Conservation (phyloP, 2,113 vertebrate genomes). For the Myrmecophaga tridactyla region DNA sequence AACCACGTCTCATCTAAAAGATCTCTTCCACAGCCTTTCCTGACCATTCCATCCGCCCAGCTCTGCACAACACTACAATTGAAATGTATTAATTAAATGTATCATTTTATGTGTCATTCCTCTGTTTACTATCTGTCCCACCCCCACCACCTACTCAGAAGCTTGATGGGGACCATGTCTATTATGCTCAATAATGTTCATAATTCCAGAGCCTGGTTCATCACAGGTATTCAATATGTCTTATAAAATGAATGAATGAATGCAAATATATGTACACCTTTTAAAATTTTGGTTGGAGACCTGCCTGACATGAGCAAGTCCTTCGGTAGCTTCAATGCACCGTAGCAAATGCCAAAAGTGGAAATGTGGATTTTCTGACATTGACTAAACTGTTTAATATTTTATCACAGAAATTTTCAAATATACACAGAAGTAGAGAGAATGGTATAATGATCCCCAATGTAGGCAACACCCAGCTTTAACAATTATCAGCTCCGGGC, state of each 20-base stretch:
- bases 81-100: background rate
- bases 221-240: background rate
- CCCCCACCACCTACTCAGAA: background rate
- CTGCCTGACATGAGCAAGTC: background rate
- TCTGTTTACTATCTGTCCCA: background rate
- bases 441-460: background rate
- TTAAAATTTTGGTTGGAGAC: background rate
- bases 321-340: background rate
- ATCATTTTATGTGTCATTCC: background rate
- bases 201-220: background rate
- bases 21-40: too few relatives aligned
- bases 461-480: background rate
- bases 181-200: background rate
- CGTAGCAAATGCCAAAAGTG: background rate
- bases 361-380: background rate
- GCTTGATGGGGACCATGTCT: background rate
- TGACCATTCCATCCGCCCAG: background rate
- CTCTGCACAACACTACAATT: background rate
- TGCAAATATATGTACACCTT: background rate
- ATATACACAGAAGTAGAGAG: background rate
- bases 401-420: background rate
- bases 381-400: background rate
- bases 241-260: background rate
- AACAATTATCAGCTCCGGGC: background rate
- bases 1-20: accelerated